Percentiles rank a stretch among this genome's conserved stretches.
These are phyloP conservation scores for Episyrphus balteatus DNA, from an alignment of 1,140 invertebrate species.

Conservation along the genomic window DNA sequence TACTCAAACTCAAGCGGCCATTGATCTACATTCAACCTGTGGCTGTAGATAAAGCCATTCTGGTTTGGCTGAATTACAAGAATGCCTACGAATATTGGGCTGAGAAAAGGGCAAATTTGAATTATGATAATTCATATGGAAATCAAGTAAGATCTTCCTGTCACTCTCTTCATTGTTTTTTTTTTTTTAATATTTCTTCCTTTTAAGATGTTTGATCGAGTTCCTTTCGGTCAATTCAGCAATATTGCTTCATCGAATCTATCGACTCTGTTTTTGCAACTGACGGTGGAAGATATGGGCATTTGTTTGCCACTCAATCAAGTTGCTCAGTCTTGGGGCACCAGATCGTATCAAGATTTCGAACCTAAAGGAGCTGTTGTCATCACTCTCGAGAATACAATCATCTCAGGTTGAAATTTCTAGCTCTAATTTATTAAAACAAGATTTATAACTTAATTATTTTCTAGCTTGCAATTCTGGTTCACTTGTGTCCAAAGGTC, in stretches of 20 bases:
- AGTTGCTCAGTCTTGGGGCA: slow-evolving; percentile 53
- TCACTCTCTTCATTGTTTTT: slow-evolving; percentile 1
- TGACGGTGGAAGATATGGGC: slow-evolving; percentile 94
- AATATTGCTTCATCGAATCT: slow-evolving; percentile 61
- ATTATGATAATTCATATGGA: slow-evolving; percentile 69
- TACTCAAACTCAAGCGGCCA: slow-evolving; percentile 83
- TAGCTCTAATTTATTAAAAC: slow-evolving; percentile 8
- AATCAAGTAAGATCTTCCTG: slow-evolving; percentile 43
- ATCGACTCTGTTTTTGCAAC: slow-evolving; percentile 83
- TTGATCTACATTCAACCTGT: slow-evolving; percentile 91
- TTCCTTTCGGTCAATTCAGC: slow-evolving; percentile 65
- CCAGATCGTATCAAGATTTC: slow-evolving; percentile 56
- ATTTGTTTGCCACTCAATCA: slow-evolving; percentile 88
- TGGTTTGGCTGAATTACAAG: slow-evolving; percentile 97
- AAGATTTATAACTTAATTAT: no score
- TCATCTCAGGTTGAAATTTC: slow-evolving; percentile 51
- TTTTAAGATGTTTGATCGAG: slow-evolving; percentile 53
- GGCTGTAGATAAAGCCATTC: slow-evolving; percentile 90
- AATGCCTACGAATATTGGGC: slow-evolving; percentile 99
- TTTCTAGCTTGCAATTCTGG: slow-evolving; percentile 62
- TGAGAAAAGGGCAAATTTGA: slow-evolving; percentile 80
- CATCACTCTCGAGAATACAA: slow-evolving; percentile 86
- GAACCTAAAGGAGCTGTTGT: slow-evolving; percentile 84
- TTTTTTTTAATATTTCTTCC: slow-evolving; percentile 5
- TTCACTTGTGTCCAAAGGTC: slow-evolving; percentile 62